phyloP scores from a whole-genome alignment of 2,888 invertebrate genomes.

The Drosophila birchii region DNA sequence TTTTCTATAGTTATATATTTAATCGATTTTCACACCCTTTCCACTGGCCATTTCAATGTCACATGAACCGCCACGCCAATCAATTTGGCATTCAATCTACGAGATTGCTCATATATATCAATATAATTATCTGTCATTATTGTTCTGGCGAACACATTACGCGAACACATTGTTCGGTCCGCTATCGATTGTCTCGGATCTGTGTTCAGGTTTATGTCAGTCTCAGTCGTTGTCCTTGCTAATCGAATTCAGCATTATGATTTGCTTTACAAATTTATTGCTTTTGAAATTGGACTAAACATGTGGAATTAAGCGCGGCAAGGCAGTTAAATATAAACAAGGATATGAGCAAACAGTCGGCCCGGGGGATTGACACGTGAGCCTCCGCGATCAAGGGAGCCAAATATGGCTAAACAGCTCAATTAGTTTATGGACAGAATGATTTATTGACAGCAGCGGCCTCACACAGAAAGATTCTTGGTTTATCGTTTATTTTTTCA shows the following conservation, averaged over 20 bases:
- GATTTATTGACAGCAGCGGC: slow-evolving; percentile 61
- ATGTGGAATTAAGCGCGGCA: slow-evolving; percentile 38
- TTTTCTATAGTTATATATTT: slow-evolving; percentile 1
- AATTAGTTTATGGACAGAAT: slow-evolving; percentile 49
- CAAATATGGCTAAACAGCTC: slow-evolving; percentile 57
- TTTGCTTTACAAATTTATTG: slow-evolving; percentile 69
- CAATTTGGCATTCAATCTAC: slow-evolving; percentile 59
- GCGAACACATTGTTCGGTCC: slow-evolving; percentile 31
- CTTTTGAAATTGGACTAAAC: slow-evolving; percentile 58
- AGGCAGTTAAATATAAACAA: slow-evolving; percentile 57
- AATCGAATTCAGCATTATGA: slow-evolving; percentile 53
- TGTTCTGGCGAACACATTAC: slow-evolving; percentile 56
- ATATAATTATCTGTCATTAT: slow-evolving; percentile 72
- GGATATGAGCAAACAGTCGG: slow-evolving; percentile 60
- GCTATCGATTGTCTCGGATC: slow-evolving; percentile 37
- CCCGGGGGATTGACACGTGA: slow-evolving; percentile 60
- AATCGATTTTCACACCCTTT: slow-evolving; percentile 43
- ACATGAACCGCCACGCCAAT: slow-evolving; percentile 33
- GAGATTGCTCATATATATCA: slow-evolving; percentile 44
- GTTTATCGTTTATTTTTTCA: slow-evolving; percentile 15
- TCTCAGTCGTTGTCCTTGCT: slow-evolving; percentile 63
- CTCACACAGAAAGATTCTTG: not conserved
- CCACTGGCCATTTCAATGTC: slow-evolving; percentile 28
- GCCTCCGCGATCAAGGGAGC: slow-evolving; percentile 29
- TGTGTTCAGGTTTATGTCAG: slow-evolving; percentile 12